Evolutionary conservation across 2,113 vertebrate species (phyloP).

Genomic region (Tragelaphus strepsiceros): DNA sequence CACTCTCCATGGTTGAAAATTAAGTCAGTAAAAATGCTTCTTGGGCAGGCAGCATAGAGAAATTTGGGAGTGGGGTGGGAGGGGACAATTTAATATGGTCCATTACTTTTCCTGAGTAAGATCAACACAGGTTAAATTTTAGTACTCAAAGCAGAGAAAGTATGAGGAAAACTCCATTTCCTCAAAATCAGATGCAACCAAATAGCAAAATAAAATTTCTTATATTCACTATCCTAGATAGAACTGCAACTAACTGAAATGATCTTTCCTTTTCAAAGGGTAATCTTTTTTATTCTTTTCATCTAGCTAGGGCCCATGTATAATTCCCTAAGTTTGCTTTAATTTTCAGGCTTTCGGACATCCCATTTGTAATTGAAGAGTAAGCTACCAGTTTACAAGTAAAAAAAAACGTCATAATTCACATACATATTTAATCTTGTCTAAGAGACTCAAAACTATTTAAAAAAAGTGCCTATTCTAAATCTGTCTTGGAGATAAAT

Average conservation of each 20-base stretch:
- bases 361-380: background rate
- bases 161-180: background rate
- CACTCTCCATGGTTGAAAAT: background rate
- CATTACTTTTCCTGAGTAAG: slow-evolving; percentile 11
- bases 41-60: background rate
- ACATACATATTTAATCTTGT: background rate
- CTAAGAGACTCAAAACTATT: slow-evolving; percentile 15
- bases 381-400: background rate
- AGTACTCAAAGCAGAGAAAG: background rate
- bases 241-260: background rate
- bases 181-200: slow-evolving; percentile 33
- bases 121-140: slow-evolving; percentile 29
- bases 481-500: background rate
- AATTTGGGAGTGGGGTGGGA: background rate
- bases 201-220: slow-evolving; percentile 12
- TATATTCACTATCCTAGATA: background rate
- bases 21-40: background rate
- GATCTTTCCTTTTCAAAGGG: slow-evolving; percentile 3
- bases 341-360: background rate
- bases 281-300: slow-evolving; percentile 6
- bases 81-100: background rate
- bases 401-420: slow-evolving; percentile 4
- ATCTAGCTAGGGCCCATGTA: background rate
- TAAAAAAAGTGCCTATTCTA: background rate
- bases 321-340: background rate